phyloP scores from a whole-genome alignment of 2,113 vertebrate genomes.

The Ochotona princeps region DNA sequence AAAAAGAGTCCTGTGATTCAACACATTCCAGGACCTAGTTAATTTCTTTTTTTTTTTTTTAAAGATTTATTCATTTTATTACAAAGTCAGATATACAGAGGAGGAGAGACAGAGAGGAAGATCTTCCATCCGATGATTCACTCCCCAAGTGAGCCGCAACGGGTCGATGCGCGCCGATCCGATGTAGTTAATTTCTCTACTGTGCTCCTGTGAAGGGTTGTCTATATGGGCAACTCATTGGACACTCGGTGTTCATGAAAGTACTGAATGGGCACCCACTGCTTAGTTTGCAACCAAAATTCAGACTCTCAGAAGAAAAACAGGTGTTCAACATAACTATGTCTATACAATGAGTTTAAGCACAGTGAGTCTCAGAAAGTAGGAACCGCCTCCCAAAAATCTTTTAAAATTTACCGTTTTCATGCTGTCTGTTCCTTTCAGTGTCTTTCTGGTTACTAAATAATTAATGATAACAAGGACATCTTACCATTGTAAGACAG shows the following conservation, averaged over 20 bases:
- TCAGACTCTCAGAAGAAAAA: not conserved
- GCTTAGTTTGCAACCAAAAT: not conserved
- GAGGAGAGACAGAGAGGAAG: too few relatives aligned
- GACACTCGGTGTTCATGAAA: not conserved
- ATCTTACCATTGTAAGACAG: not conserved
- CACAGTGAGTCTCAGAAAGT: not conserved
- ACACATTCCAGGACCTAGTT: too few relatives aligned
- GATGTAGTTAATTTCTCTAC: not conserved
- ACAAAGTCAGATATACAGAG: too few relatives aligned
- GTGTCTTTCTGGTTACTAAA: not conserved
- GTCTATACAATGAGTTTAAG: constrained; percentile 15
- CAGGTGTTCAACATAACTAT: not conserved
- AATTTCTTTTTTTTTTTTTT: too few relatives aligned
- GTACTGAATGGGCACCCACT: not conserved
- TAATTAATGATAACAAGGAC: not conserved
- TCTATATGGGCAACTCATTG: not conserved
- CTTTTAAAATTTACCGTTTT: not conserved
- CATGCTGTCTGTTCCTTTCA: not conserved
- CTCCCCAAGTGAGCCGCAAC: too few relatives aligned
- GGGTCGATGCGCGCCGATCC: too few relatives aligned
- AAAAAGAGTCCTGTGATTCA: too few relatives aligned
- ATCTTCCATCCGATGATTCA: too few relatives aligned
- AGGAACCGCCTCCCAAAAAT: not conserved
- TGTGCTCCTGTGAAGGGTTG: not conserved
- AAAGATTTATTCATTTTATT: too few relatives aligned